Evolutionary conservation across 2,113 vertebrate species (phyloP).

Genomic region (Natator depressus): DNA sequence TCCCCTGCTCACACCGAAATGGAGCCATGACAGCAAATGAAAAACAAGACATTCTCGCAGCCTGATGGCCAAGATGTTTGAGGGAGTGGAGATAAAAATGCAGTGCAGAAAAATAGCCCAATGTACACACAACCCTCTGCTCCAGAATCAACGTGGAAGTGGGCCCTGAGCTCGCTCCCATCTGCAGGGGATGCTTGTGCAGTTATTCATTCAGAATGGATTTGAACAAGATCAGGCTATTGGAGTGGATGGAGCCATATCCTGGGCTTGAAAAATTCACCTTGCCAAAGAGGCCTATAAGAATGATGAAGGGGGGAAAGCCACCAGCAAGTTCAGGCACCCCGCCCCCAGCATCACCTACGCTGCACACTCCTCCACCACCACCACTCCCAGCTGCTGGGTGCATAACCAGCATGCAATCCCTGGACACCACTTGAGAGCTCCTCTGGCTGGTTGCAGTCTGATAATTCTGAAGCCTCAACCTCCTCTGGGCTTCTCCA

Average conservation of each 20-base stretch:
- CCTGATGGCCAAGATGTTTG: background rate
- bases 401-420: background rate
- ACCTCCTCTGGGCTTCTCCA: background rate
- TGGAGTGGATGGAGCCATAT: background rate
- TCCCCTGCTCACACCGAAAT: background rate
- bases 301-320: background rate
- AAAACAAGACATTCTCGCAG: background rate
- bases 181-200: background rate
- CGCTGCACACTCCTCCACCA: background rate
- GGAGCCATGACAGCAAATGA: background rate
- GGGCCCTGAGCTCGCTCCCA: no score
- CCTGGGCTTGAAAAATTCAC: background rate
- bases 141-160: background rate
- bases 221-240: background rate
- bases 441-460: background rate
- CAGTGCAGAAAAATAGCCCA: background rate
- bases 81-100: background rate
- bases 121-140: background rate
- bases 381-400: background rate
- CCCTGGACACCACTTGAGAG: background rate
- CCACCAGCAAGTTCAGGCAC: background rate
- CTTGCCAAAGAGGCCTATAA: background rate
- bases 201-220: background rate
- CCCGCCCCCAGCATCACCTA: no score
- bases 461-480: background rate